Base-by-base conservation (phyloP, 2,113 vertebrate genomes). In the Apeltes quadracus region DNA sequence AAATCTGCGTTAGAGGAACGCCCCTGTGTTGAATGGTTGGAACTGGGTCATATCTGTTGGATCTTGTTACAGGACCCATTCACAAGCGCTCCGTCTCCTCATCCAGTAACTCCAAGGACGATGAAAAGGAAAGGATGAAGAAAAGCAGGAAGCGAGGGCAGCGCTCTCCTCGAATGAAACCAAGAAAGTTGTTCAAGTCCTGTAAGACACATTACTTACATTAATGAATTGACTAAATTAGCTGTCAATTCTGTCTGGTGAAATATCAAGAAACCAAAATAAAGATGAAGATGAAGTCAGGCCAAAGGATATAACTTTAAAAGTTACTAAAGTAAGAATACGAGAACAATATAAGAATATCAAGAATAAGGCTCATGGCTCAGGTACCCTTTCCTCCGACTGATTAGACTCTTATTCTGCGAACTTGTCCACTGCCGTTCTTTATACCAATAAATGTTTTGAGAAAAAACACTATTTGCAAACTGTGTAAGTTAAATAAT, bases 171-270 rank as follows among this genome's bases (percentile, higher is more conserved):
- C 88, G 76, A 50, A 88, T 94, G 82, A 94, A 86, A 81, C 93
- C 92, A 43, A 91, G 91, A 63, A 92, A 91, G 75, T 78, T 94
- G 46, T 93, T 94, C 51, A 89, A 89, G 32, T 75, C 91, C 36
- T 81, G 86, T 90, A 83, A 84, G 90, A 64, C 13, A 38, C 20
- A 23, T 50, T 44, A 20, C 16, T 48, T 55, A 29, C 3, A 54
- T 7, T 25, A 29, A 16, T 20, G 25, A 43, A 10, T 4, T 43
- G 38, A 61, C 5, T 15, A 36, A 32, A 61, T 16, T 7, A 18
- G 2, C 23, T 14, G 16, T 58, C 20, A 14, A 48, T 39, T 44
- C 3, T 23, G 2, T 27, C 7, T 18, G 32, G 2, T 70, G 34
- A 12, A 44, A 20, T 15, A 58, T n/a, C n/a, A n/a, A n/a, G n/a